Evolutionary conservation across 2,888 invertebrate genomes (phyloP).

Genomic region (Microctonus aethiopoides): DNA sequence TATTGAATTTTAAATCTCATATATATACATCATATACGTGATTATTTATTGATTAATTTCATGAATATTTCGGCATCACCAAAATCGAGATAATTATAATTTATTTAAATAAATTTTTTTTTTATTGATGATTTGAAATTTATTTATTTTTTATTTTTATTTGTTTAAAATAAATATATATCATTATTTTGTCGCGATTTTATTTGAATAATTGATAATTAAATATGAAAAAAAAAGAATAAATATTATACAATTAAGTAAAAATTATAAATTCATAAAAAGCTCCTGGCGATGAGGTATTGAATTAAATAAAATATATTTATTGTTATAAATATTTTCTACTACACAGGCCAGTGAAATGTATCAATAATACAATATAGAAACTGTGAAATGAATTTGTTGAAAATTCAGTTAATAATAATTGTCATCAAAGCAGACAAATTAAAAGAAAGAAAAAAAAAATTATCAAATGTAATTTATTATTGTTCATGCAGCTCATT

Average conservation of each 20-base stretch:
- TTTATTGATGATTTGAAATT: not conserved
- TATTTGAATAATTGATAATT: slow-evolving; percentile 12
- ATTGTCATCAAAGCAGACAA: not conserved
- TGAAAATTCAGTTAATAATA: not conserved
- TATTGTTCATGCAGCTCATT: slow-evolving; percentile 29
- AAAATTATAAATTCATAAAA: no score
- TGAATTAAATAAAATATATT: not conserved
- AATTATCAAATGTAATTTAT: not conserved
- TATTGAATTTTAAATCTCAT: not conserved
- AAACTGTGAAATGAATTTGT: slow-evolving; percentile 62
- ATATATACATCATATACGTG: not conserved
- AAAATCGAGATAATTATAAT: slow-evolving; percentile 23
- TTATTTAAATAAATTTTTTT: slow-evolving; percentile 45
- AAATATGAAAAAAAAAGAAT: slow-evolving; percentile 5
- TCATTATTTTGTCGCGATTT: no score
- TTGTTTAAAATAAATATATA: no score
- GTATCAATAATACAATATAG: slow-evolving; percentile 43
- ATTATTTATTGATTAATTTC: slow-evolving; percentile 26
- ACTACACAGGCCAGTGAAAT: slow-evolving; percentile 62
- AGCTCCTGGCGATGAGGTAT: slow-evolving; percentile 23
- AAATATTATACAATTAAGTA: not conserved
- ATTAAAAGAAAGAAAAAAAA: not conserved
- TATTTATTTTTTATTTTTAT: no score
- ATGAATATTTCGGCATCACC: slow-evolving; percentile 62
- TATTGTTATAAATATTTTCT: slow-evolving; percentile 39